Percentiles rank a stretch among this genome's conserved stretches.
These are phyloP conservation scores for Gallinago solitaria DNA, from an alignment of 2,797 vertebrate genomes.

Conservation along the genomic window DNA sequence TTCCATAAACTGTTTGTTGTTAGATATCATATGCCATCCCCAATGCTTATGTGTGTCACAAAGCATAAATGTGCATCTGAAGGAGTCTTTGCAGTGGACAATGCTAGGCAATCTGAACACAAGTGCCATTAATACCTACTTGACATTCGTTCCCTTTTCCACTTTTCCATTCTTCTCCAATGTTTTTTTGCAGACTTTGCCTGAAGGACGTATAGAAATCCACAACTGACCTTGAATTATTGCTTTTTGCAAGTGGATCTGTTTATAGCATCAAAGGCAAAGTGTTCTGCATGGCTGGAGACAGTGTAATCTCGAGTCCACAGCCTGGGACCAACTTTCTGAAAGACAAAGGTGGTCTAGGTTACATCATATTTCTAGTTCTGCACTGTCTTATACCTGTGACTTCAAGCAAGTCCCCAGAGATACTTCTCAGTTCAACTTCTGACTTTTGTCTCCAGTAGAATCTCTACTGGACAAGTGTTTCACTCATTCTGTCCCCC, in stretches of 20 bases:
- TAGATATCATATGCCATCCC: neutral
- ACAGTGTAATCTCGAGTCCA: neutral
- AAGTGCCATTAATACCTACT: neutral
- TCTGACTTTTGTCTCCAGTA: neutral
- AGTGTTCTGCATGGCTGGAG: neutral
- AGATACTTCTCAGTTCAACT: neutral
- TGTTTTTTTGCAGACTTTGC: neutral
- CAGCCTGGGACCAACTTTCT: neutral
- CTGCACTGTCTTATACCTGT: neutral
- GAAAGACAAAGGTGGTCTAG: neutral
- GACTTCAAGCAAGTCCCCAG: neutral
- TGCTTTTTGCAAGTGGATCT: neutral
- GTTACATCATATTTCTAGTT: neutral
- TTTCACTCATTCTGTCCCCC: neutral
- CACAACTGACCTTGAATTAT: fast-evolving
- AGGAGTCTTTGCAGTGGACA: neutral
- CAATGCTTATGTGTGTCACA: neutral
- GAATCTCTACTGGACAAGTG: neutral
- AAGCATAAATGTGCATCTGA: neutral
- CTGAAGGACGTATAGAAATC: neutral
- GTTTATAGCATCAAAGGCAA: neutral
- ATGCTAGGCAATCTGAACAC: neutral
- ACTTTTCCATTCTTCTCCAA: neutral
- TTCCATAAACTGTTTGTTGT: neutral
- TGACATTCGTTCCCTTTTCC: neutral